Percentiles rank a stretch among this genome's conserved stretches.
Evolutionary conservation across 2,888 invertebrate species (phyloP).

Genomic region (Drosophila pseudotalamancana): DNA sequence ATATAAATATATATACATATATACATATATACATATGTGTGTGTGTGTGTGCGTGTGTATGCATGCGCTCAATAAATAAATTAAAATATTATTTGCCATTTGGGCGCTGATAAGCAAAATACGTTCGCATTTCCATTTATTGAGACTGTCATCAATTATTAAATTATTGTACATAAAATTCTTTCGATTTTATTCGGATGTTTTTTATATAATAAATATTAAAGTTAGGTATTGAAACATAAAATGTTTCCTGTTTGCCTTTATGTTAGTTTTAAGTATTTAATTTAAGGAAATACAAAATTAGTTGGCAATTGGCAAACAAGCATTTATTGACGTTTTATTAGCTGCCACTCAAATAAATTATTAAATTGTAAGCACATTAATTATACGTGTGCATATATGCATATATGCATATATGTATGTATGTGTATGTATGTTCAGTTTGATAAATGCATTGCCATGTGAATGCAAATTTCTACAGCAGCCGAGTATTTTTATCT

Average conservation of each 20-base stretch:
- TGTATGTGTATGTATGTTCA: slow-evolving; percentile 4
- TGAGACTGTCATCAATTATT: slow-evolving; percentile 15
- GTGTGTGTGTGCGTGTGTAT: background rate
- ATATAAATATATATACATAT: background rate
- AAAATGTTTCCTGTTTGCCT: too few relatives aligned
- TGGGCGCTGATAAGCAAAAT: slow-evolving; percentile 54
- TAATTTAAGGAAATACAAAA: slow-evolving; percentile 19
- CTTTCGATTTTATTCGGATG: background rate
- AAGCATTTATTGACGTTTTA: slow-evolving; percentile 48
- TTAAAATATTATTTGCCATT: slow-evolving; percentile 74
- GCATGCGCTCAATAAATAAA: slow-evolving; percentile 71
- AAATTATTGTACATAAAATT: background rate
- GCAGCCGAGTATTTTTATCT: slow-evolving; percentile 63
- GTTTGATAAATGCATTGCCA: slow-evolving; percentile 67
- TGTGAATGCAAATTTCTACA: slow-evolving; percentile 61
- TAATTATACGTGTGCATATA: slow-evolving; percentile 33
- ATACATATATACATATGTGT: background rate
- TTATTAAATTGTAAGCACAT: slow-evolving; percentile 55
- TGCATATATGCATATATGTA: too few relatives aligned
- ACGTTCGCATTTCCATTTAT: slow-evolving; percentile 6
- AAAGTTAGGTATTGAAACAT: background rate
- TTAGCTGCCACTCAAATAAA: slow-evolving; percentile 54
- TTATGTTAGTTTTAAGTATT: background rate
- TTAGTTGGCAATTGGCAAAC: slow-evolving; percentile 64
- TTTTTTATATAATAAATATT: background rate